Evolutionary conservation across 2,797 vertebrate genomes (phyloP).

Genomic region (Rhinophrynus dorsalis): DNA sequence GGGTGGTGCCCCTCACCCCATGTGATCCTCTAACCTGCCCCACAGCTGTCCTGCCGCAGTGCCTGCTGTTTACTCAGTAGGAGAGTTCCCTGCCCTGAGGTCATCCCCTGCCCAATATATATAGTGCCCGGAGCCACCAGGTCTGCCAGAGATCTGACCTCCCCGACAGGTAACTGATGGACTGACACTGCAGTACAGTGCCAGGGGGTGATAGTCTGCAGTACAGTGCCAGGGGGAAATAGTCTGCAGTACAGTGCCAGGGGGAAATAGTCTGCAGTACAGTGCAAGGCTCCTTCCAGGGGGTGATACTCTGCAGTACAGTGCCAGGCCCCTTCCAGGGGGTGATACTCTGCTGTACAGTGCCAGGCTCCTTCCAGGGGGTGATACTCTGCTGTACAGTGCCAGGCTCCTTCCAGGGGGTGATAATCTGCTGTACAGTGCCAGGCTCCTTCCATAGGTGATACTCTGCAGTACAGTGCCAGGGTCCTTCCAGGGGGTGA

Average conservation of each 20-base stretch:
- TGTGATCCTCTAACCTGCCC: constrained; percentile 5
- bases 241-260: neutral
- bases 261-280: no score
- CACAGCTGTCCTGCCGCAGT: constrained; percentile 16
- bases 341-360: no score
- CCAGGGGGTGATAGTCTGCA: neutral
- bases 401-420: no score
- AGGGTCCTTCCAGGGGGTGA: no score
- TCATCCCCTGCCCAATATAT: neutral
- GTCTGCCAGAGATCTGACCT: neutral
- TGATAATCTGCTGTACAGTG: no score
- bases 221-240: neutral
- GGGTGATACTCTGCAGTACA: no score
- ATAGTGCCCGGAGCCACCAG: neutral
- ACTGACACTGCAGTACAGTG: neutral
- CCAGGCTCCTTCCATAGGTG: no score
- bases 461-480: no score
- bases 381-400: no score
- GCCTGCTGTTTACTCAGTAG: constrained; percentile 8
- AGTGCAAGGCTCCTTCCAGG: no score
- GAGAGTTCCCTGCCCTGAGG: neutral
- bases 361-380: no score
- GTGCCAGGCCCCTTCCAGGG: no score
- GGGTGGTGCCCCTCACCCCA: neutral
- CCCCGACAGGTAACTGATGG: constrained; percentile 20